Evolutionary conservation across 2,888 invertebrate genomes (phyloP).

Genomic region (Aleiodes testaceus): DNA sequence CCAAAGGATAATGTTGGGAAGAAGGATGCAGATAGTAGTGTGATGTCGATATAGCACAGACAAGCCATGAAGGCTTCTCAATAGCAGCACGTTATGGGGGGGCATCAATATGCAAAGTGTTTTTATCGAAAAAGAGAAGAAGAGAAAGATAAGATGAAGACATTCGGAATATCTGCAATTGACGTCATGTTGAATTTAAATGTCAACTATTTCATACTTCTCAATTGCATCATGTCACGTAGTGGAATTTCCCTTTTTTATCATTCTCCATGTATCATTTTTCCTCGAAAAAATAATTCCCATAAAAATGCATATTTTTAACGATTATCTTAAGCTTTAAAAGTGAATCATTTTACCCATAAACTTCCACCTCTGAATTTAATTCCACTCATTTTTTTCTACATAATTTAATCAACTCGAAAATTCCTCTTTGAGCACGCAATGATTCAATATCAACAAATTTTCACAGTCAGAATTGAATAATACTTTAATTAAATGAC

Average conservation of each 20-base stretch:
- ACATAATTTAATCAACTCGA: no score
- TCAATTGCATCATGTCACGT: constrained; percentile 10
- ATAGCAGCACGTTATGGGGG: constrained; percentile 50
- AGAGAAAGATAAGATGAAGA: constrained; percentile 13
- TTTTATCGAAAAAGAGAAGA: constrained; percentile 40
- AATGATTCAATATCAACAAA: no score
- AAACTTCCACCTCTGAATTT: no score
- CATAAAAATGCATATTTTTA: no score
- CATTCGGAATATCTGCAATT: constrained; percentile 20
- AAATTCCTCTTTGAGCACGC: no score
- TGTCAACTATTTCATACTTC: not conserved
- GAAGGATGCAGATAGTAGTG: constrained; percentile 55
- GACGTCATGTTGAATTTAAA: not conserved
- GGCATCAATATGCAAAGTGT: constrained; percentile 62
- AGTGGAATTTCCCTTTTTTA: not conserved
- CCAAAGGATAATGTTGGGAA: constrained; percentile 42
- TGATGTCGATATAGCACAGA: constrained; percentile 53
- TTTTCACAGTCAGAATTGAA: no score
- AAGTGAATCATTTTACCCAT: no score
- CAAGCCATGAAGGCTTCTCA: constrained; percentile 37
- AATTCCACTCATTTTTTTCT: no score
- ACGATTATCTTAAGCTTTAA: no score
- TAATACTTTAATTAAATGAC: no score
- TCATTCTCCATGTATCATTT: no score
- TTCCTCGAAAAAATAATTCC: no score